phyloP scores from a whole-genome alignment of 2,113 vertebrate species.

The Accipiter cooperii region DNA sequence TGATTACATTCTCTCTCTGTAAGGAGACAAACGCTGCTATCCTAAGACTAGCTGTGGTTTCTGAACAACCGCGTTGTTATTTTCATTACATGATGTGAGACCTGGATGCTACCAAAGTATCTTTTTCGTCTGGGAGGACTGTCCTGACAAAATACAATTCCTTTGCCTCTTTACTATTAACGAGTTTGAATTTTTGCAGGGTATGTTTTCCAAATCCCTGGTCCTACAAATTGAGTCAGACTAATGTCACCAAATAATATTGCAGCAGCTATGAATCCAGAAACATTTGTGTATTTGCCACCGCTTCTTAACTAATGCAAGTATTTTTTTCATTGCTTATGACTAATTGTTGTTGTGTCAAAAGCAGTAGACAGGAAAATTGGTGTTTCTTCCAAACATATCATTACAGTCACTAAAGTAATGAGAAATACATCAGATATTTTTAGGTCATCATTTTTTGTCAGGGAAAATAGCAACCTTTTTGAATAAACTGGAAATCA shows the following conservation, averaged over 20 bases:
- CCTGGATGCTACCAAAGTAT: background rate
- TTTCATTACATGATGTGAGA: background rate
- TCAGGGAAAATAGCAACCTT: slow-evolving; percentile 36
- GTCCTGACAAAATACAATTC: background rate
- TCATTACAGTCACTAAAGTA: slow-evolving; percentile 46
- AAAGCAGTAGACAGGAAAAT: slow-evolving; percentile 51
- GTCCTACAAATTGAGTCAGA: background rate
- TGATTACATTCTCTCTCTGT: background rate
- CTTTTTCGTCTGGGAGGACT: background rate
- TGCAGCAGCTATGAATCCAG: background rate
- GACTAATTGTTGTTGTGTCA: slow-evolving; percentile 53
- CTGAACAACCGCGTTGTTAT: background rate
- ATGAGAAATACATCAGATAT: slow-evolving; percentile 43
- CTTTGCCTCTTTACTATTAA: background rate
- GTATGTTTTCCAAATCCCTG: background rate
- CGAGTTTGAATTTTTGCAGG: background rate
- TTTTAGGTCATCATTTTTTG: slow-evolving; percentile 45
- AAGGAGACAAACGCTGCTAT: background rate
- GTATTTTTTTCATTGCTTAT: slow-evolving; percentile 18
- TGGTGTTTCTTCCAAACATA: slow-evolving; percentile 59
- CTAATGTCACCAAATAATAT: background rate
- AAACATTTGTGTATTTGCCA: background rate
- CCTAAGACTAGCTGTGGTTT: background rate
- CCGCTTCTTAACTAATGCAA: slow-evolving; percentile 5
- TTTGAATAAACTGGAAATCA: slow-evolving; percentile 44